Evolutionary conservation across 2,797 vertebrate species (phyloP), one percentile per base, ranked within the genome.

Genomic region (Trachurus trachurus): DNA sequence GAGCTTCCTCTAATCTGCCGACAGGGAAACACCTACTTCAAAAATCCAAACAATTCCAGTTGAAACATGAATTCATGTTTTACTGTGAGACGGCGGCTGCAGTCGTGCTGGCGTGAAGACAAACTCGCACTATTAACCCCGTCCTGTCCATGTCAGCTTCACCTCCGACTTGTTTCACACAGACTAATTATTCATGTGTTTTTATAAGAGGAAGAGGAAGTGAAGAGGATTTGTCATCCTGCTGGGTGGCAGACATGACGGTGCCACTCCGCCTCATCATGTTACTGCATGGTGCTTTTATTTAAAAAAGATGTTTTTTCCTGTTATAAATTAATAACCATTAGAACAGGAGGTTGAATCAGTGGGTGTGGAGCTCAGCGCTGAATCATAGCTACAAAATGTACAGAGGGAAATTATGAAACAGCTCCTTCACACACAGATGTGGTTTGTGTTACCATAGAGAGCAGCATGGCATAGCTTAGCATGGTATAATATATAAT

Each of bases 341-440:
- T 71, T 0, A 59, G 40, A 79, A 57, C 59, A 66, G 2, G 56
- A 73, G 71, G 56, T 53, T 67, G 76, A 70, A 70, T 56, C 68
- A 63, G 52, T 68, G 76, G 77, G 74, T 26, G 80, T 40, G 52
- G 44, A 72, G 62, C 17, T 22, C 26, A 21, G 44, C 15, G 1
- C 62, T 88, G 88, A 85, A 40, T 88, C 88, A 87, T 13, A 39
- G 26, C 59, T 54, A n/a, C 53, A 78, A 80, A 80, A 87, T 64
- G 69, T 71, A 45, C 56, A 29, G 44, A 37, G 53, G 59, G 58
- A 66, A 82, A 74, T 63, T 44, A 49, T 80, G 58, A 37, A 37
- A 45, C 62, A 12, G 47, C 58, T 66, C 31, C 15, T 12, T 34
- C 26, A 12, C 15, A 12, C 15, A 16, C 2, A 1, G 21, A 22